Evolutionary conservation across 1,140 invertebrate genomes (phyloP).

Genomic region (Agrypnia vestita): DNA sequence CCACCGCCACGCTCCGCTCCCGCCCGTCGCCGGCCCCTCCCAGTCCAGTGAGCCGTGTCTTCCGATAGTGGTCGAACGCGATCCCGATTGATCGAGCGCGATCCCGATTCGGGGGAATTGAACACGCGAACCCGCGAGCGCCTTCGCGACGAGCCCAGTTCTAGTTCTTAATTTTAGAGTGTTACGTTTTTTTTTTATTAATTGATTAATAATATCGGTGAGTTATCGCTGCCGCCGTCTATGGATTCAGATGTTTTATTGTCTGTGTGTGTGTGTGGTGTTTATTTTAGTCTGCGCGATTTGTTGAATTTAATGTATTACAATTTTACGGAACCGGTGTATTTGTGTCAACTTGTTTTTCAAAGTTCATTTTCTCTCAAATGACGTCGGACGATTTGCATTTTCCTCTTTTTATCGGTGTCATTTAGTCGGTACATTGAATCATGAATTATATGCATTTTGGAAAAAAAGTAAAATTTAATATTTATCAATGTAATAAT

Average conservation of each 20-base stretch:
- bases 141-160: neutral
- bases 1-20: slow-evolving; percentile 1
- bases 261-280: too few species aligned
- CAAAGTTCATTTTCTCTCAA: neutral
- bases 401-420: too few species aligned
- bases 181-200: neutral
- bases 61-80: too few species aligned
- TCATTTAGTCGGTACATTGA: too few species aligned
- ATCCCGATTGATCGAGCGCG: too few species aligned
- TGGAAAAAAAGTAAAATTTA: too few species aligned
- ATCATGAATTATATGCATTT: too few species aligned
- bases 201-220: neutral
- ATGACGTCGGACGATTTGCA: slow-evolving; percentile 12
- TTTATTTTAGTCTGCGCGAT: too few species aligned
- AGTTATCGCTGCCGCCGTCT: neutral
- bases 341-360: slow-evolving; percentile 8
- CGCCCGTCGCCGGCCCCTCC: slow-evolving; percentile 10
- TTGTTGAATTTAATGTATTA: neutral
- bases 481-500: too few species aligned
- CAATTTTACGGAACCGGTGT: neutral
- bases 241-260: too few species aligned
- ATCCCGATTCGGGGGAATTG: neutral
- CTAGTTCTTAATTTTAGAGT: slow-evolving; percentile 3
- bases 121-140: neutral
- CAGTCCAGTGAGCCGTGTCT: neutral